A percentile compares a stretch with the other conserved stretches of the same genome.
These are phyloP conservation scores for Echeneis naucrates DNA, from an alignment of 2,797 vertebrate genomes.

Conservation along the genomic window DNA sequence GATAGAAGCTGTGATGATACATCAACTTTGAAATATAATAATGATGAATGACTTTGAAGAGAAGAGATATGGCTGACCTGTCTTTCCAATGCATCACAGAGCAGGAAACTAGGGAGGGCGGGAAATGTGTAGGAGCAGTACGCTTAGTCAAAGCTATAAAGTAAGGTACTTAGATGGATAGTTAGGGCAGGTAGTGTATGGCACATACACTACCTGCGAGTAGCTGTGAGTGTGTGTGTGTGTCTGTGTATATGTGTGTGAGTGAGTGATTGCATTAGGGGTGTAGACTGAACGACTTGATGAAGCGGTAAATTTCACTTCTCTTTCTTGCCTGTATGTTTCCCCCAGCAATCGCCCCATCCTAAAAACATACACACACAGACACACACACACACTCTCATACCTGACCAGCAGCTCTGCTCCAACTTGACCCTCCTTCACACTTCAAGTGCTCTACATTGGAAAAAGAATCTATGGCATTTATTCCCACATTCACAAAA, in stretches of 20 bases:
- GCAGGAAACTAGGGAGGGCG: conserved; percentile 38
- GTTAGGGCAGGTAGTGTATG: conserved; percentile 43
- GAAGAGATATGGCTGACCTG: conserved; percentile 37
- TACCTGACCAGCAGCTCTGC: conserved; percentile 43
- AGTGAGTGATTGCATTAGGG: conserved; percentile 27
- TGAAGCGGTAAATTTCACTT: conserved; percentile 70
- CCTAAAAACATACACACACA: conserved; percentile 36
- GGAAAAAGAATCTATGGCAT: conserved; percentile 38
- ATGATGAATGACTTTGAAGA: conserved; percentile 31
- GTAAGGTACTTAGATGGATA: conserved; percentile 54
- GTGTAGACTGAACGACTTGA: conserved; percentile 56
- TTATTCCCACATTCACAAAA: conserved; percentile 30
- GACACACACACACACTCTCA: conserved; percentile 17
- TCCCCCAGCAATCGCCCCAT: conserved; percentile 46
- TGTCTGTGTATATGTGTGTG: conserved; percentile 16
- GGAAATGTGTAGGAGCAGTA: conserved; percentile 40
- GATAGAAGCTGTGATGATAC: conserved; percentile 19
- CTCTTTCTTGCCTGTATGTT: conserved; percentile 59
- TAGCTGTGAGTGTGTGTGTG: conserved; percentile 22
- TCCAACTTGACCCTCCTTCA: conserved; percentile 76
- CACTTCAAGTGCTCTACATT: conserved; percentile 69
- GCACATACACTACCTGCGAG: too few relatives aligned
- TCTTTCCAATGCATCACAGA: conserved; percentile 32
- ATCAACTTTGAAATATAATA: conserved; percentile 49
- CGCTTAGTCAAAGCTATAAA: conserved; percentile 53